Evolutionary conservation across 1,140 invertebrate species (phyloP), one percentile per base, ranked within the genome.

Genomic region (Amphibalanus amphitrite): DNA sequence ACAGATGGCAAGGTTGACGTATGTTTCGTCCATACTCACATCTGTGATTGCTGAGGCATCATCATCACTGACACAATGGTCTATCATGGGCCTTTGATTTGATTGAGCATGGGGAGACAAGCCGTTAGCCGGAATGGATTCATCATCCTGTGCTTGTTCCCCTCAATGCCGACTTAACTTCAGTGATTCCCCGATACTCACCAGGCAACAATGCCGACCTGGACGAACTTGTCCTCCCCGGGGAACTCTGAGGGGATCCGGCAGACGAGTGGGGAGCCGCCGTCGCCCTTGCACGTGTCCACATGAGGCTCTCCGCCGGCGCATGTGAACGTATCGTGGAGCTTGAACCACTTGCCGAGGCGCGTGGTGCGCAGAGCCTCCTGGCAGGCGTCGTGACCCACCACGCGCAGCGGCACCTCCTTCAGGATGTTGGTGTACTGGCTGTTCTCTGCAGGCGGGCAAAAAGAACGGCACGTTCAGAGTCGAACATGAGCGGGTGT

Each of bases 231-330:
- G 10, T 26, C 28, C n/a, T 28, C n/a, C 3, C 20, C 65, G 8
- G 3, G 3, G 23, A 10, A 8, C n/a, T 67, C 28, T n/a, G n/a
- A 4, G 10, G 33, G 33, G 64, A 59, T 23, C 13, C 65, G 3
- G 65, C 65, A 67, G 10, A 67, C 65, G 65, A 67, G 65, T 13
- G 65, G 65, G 10, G 65, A 67, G n/a, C 65, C 65, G n/a, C 65
- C 65, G 65, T 67, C 65, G 6, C 47, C 78, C 26, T 26, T 67
- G 65, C 65, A 67, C 65, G 65, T 67, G 65, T 67, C 65, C n/a
- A 28, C 10, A 17, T 25, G 10, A 1, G 20, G 8, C n/a, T 28
- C 17, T 26, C 65, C 65, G 65, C n/a, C 65, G 65, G 65, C 65
- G 65, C 65, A 67, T 10, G 20, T 28, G 65, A 67, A 67, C 26